Base-by-base conservation (phyloP, 2,888 invertebrate species). In the Andrena chrysosceles region DNA sequence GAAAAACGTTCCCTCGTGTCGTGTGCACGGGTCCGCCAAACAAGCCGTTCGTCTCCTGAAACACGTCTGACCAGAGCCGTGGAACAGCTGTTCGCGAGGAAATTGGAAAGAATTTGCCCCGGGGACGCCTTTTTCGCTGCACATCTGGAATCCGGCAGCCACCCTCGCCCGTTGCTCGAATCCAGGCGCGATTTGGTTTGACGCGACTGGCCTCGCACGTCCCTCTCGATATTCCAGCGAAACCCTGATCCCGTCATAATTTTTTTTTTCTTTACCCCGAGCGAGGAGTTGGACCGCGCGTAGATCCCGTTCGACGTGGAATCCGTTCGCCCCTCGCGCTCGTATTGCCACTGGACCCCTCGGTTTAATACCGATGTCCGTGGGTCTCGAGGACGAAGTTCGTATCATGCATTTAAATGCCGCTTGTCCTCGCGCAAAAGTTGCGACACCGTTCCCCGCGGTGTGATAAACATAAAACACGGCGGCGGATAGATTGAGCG, bases 91-190 rank as follows among this genome's bases (percentile, higher is more conserved):
- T 62, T 85, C 60, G 66, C 68, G 54, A 16, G 77, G 71, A 85
- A 81, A 85, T 86, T 85, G 85, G 79, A 85, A 83, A 74, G 81
- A 83, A 81, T 85, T 76, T 78, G 66, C 68, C 59, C 63, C 10
- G 48, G 26, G 78, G 64, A 70, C 71, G 68, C n/a, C 70, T 64
- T 63, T 31, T 82, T 64, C 77, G 76, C 79, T 72, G 73, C 74
- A 48, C 70, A 60, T 77, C 60, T 29, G 49, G 54, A 68, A 64
- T 62, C 31, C 60, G 29, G 16, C 59, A 33, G 42, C 42, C 42
- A 42, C 56, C 64, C 66, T 60, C 49, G 64, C 16, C 29, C 68
- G 35, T 56, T 49, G 8, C 60, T 35, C 8, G 33, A 16, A 48
- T 2, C 26, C n/a, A 0, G 48, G 31, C 26, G 23, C 54, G 63